Percentiles rank a stretch among this genome's conserved stretches.
These are phyloP conservation scores for Nothoprocta pentlandii DNA, from an alignment of 2,113 vertebrate genomes.

Conservation along the genomic window DNA sequence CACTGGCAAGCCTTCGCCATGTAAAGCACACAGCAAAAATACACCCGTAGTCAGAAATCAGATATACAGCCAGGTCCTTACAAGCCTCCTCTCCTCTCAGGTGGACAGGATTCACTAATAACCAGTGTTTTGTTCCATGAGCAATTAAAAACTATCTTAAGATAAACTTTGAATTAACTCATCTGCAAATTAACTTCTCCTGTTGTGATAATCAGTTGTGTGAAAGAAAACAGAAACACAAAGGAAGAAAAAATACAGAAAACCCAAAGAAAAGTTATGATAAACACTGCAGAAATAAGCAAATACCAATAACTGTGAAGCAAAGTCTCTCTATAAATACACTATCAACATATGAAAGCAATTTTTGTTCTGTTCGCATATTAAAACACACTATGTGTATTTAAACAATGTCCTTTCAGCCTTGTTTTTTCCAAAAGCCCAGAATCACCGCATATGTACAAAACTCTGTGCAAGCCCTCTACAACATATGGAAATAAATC, in stretches of 20 bases:
- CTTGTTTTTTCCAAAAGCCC: neutral
- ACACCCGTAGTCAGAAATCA: neutral
- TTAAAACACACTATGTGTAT: neutral
- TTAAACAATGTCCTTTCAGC: neutral
- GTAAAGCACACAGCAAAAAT: neutral
- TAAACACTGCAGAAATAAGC: neutral
- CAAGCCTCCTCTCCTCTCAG: neutral
- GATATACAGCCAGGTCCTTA: neutral
- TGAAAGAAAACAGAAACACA: neutral
- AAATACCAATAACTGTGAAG: neutral
- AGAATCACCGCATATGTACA: neutral
- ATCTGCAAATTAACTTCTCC: neutral
- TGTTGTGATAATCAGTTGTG: neutral
- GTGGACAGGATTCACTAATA: neutral
- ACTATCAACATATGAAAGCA: neutral
- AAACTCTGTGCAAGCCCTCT: neutral
- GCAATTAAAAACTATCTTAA: neutral
- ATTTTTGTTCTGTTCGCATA: neutral
- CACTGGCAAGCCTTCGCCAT: neutral
- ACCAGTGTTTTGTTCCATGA: rapidly evolving
- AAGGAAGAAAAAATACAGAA: neutral
- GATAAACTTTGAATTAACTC: neutral
- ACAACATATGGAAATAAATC: neutral
- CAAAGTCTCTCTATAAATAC: neutral
- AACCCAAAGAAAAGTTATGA: neutral